Base-by-base conservation (phyloP, 1,140 invertebrate species). In the Pogonomyrmex californicus region DNA sequence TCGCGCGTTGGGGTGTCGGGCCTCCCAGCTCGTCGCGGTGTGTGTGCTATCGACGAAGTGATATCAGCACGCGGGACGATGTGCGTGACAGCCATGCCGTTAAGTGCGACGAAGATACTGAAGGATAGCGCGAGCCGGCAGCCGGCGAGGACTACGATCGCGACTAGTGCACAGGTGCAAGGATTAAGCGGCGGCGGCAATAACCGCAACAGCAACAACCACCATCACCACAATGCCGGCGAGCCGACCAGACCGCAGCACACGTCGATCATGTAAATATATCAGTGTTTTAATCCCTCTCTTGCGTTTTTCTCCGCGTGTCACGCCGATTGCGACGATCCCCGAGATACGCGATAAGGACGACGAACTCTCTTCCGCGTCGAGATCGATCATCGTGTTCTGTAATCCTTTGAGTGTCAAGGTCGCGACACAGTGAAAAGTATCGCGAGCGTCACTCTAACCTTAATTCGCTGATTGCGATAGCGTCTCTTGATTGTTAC, bases 241-340 rank as follows among this genome's bases (percentile, higher is more conserved):
- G 90, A 88, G 54, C 41, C 66, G 17, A 91, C 91, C 71, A 94
- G 93, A 65, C 93, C 94, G 10, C 94, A 93, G 68, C 94, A 95
- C 91, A 95, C 94, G 86, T 95, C 95, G 87, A 95, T 95, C 94
- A 94, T 95, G 95, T 95, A 94, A 95, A 93, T 94, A 93, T 49
- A 47, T 77, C 23, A 9, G 14, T 36, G 58, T 77, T 62, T 23
- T 70, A 62, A 47, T 79, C n/a, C 76, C 36, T 23, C 17, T 23
- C 23, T 23, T 23, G 23, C 6, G 9, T 85, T 36, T 77, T 62
- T 36, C 54, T 85, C 23, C 51, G 38, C 49, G 17, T 33, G 14
- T 44, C 62, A 14, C 62, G 41, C 47, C 47, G 60, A 38, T 54
- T 33, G 49, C 10, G 12, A 66, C 41, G 60, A 63, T 63, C 14